Percentiles rank a stretch among this genome's conserved stretches.
Conservation (phyloP, 92 coral and sea anemone genomes). For the Virgularia gustaviana region DNA sequence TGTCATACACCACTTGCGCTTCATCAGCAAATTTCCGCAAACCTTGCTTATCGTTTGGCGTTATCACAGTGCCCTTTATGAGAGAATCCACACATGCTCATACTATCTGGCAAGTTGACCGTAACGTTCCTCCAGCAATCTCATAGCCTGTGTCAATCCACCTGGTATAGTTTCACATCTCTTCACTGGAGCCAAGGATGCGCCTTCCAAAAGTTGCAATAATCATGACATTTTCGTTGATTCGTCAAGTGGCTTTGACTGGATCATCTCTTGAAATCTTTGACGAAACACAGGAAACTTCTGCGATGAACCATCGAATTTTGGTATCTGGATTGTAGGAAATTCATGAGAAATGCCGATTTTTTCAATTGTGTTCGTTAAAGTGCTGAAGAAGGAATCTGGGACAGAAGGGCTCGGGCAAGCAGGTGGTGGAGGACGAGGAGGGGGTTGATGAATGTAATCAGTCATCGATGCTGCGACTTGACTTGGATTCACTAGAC, state of each 20-base stretch:
- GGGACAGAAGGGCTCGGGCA: background rate
- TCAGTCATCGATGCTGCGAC: too few species aligned
- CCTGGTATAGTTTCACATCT: slow-evolving; percentile 53
- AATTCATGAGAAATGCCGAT: slow-evolving; percentile 50
- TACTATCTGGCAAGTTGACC: slow-evolving; percentile 47
- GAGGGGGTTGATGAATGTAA: background rate
- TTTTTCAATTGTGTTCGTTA: slow-evolving; percentile 44
- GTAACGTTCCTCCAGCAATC: slow-evolving; percentile 45
- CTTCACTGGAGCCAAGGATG: slow-evolving; percentile 49
- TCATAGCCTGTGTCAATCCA: slow-evolving; percentile 44
- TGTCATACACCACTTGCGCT: slow-evolving; percentile 48
- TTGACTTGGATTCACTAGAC: too few species aligned
- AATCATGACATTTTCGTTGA: slow-evolving; percentile 57
- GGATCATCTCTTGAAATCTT: slow-evolving; percentile 50
- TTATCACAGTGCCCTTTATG: slow-evolving; percentile 42
- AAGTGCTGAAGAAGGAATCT: slow-evolving; percentile 4
- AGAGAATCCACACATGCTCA: slow-evolving; percentile 44
- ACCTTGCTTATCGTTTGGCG: slow-evolving; percentile 34
- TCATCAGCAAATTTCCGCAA: slow-evolving; percentile 42
- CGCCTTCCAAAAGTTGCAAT: slow-evolving; percentile 62
- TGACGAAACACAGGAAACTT: slow-evolving; percentile 45
- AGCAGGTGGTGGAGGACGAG: background rate
- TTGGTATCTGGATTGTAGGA: slow-evolving; percentile 43
- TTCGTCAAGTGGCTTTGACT: slow-evolving; percentile 58
- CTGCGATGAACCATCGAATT: slow-evolving; percentile 62